phyloP scores from a whole-genome alignment of 2,888 invertebrate species.

The Auanema freiburgensis region DNA sequence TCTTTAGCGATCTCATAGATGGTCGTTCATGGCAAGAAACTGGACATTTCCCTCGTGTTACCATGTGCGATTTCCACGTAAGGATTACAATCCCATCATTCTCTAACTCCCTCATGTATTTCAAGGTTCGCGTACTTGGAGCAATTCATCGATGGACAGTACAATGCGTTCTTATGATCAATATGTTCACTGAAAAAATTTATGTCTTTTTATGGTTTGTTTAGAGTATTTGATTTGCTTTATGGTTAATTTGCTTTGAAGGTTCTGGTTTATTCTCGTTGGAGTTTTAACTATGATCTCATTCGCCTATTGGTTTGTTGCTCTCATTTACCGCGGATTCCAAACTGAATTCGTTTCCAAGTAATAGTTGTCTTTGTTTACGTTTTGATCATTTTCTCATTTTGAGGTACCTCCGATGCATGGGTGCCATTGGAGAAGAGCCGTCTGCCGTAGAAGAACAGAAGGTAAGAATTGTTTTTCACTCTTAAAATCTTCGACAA shows the following conservation, averaged over 20 bases:
- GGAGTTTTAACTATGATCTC: conserved; percentile 40
- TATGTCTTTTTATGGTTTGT: conserved; percentile 27
- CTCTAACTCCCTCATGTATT: conserved; percentile 1
- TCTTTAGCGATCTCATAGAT: conserved; percentile 31
- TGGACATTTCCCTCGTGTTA: conserved; percentile 49
- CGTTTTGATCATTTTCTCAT: not conserved
- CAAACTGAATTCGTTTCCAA: conserved; percentile 47
- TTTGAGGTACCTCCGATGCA: conserved; percentile 34
- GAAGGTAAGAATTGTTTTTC: not conserved
- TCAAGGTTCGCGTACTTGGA: conserved; percentile 50
- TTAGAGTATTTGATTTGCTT: not conserved
- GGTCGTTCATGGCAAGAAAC: conserved; percentile 48
- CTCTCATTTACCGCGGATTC: conserved; percentile 26
- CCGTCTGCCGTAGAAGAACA: conserved; percentile 25
- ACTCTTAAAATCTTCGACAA: no score
- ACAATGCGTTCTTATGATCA: conserved; percentile 58
- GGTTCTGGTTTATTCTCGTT: conserved; percentile 62
- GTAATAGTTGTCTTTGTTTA: conserved; percentile 32
- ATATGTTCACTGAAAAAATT: conserved; percentile 47
- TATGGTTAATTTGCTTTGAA: conserved; percentile 4
- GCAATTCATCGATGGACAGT: conserved; percentile 62
- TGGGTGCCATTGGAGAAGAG: conserved; percentile 24
- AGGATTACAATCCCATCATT: not conserved
- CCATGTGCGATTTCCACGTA: conserved; percentile 48
- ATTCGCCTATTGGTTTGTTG: conserved; percentile 25